Base-by-base conservation (phyloP, 2,888 invertebrate genomes). In the Lochmaea crataegi region DNA sequence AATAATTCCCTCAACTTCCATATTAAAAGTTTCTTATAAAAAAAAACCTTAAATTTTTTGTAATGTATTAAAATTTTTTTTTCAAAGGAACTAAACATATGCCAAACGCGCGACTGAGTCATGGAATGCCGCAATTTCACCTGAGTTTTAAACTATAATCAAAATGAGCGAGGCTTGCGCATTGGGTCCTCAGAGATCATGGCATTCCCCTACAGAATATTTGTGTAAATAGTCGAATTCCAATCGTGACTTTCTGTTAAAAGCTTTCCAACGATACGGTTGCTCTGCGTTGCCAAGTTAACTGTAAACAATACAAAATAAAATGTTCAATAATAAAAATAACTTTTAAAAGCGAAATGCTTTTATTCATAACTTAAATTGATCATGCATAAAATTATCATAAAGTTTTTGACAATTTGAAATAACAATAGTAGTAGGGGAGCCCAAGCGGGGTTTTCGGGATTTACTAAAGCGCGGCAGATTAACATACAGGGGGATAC, bases 41-140 rank as follows among this genome's bases (percentile, higher is more conserved):
- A 14, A 22, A 48, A 45, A n/a, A n/a, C n/a, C n/a, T n/a, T n/a
- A n/a, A n/a, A n/a, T n/a, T n/a, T n/a, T n/a, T n/a, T n/a, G n/a
- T n/a, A n/a, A n/a, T 18, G 16, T n/a, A n/a, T 32, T 58, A 32
- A 14, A 58, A n/a, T 58, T n/a, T 58, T n/a, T 58, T 11, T 63
- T 41, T 16, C 0, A 14, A 18, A 56, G 65, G 38, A 70, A 38
- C 64, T 64, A n/a, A 56, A 74, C 71, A 64, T 75, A 72, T 79
- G 78, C 78, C 76, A 77, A 78, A 77, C 77, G 75, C 72, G 72
- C 71, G 71, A 80, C 81, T 82, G 83, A 84, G 80, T 84, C 83
- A 84, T 80, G 80, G 81, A 80, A 82, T 82, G 79, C 81, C 82
- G 81, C 79, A 80, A 82, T 72, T 84, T 83, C n/a, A 84, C 84